A percentile compares a stretch with the other conserved stretches of the same genome.
phyloP scores from a whole-genome alignment of 2,888 invertebrate genomes.

The Oscheius sp. region DNA sequence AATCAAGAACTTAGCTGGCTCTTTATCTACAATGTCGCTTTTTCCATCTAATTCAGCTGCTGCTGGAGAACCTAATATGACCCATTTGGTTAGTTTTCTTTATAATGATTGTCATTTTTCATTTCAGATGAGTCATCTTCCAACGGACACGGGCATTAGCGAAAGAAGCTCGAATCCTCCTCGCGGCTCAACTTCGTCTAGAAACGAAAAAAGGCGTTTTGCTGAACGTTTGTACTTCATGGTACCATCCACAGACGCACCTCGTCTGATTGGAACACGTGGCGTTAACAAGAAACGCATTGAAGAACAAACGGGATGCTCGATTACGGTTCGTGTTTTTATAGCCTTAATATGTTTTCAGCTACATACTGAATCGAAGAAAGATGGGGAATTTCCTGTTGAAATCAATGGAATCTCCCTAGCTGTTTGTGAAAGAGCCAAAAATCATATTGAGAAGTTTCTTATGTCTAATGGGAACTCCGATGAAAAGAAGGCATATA shows the following conservation, averaged over 20 bases:
- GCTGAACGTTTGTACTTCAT: constrained; percentile 30
- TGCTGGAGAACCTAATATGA: neutral
- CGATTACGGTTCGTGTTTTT: constrained; percentile 26
- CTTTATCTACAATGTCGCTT: neutral
- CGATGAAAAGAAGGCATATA: constrained; percentile 14
- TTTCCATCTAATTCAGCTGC: neutral
- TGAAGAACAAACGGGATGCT: constrained; percentile 39
- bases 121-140: neutral
- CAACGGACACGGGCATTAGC: neutral
- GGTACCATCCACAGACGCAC: constrained; percentile 39
- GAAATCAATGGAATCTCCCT: constrained; percentile 31
- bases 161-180: neutral
- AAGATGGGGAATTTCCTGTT: constrained; percentile 43
- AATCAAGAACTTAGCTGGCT: neutral
- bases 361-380: constrained; percentile 41
- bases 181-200: neutral
- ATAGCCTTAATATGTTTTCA: neutral
- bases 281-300: constrained; percentile 43
- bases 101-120: neutral
- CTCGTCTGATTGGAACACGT: constrained; percentile 45
- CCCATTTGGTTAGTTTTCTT: neutral
- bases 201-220: neutral
- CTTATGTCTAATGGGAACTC: constrained; percentile 2
- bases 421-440: constrained; percentile 31
- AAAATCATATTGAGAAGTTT: constrained; percentile 33